Percentiles rank a stretch among this genome's conserved stretches.
phyloP scores from a whole-genome alignment of 2,888 invertebrate genomes.

The Drosophila yooni region DNA sequence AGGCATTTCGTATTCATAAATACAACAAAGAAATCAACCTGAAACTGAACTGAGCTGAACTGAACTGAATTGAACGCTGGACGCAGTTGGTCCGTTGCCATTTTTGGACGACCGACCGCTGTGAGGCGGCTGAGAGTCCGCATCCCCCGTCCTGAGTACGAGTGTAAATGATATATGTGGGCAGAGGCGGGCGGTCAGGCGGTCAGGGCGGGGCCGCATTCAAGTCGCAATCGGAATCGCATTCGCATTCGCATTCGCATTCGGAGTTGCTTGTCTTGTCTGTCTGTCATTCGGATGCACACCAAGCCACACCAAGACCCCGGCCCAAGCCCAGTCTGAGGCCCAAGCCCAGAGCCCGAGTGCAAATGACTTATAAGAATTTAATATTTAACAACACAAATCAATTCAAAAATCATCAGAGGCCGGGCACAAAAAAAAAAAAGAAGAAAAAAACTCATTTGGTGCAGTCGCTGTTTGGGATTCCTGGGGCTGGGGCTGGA shows the following conservation, averaged over 20 bases:
- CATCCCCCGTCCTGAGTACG: slow-evolving; percentile 31
- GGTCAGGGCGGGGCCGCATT: slow-evolving; percentile 37
- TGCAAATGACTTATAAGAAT: slow-evolving; percentile 83
- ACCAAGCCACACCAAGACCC: slow-evolving; percentile 39
- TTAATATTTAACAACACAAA: slow-evolving; percentile 83
- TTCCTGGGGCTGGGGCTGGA: slow-evolving; percentile 38
- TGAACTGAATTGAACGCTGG: slow-evolving; percentile 29
- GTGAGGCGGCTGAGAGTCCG: slow-evolving; percentile 62
- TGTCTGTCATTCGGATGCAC: slow-evolving; percentile 76
- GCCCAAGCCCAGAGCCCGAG: slow-evolving; percentile 47
- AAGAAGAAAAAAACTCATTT: slow-evolving; percentile 66
- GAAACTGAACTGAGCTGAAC: slow-evolving; percentile 18
- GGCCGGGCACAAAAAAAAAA: slow-evolving; percentile 35
- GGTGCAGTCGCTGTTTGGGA: slow-evolving; percentile 53
- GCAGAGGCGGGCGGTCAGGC: slow-evolving; percentile 38
- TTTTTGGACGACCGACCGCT: slow-evolving; percentile 78
- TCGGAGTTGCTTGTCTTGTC: slow-evolving; percentile 57
- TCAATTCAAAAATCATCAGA: slow-evolving; percentile 82
- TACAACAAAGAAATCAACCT: slow-evolving; percentile 48
- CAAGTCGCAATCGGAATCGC: slow-evolving; percentile 30
- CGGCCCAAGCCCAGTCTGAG: slow-evolving; percentile 4
- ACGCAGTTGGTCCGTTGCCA: slow-evolving; percentile 58
- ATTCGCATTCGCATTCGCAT: slow-evolving; percentile 26
- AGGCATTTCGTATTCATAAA: slow-evolving; percentile 57
- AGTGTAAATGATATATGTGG: slow-evolving; percentile 82